Evolutionary conservation across 2,113 vertebrate species (phyloP), one percentile per base, ranked within the genome.

Genomic region (Tragelaphus imberbis): DNA sequence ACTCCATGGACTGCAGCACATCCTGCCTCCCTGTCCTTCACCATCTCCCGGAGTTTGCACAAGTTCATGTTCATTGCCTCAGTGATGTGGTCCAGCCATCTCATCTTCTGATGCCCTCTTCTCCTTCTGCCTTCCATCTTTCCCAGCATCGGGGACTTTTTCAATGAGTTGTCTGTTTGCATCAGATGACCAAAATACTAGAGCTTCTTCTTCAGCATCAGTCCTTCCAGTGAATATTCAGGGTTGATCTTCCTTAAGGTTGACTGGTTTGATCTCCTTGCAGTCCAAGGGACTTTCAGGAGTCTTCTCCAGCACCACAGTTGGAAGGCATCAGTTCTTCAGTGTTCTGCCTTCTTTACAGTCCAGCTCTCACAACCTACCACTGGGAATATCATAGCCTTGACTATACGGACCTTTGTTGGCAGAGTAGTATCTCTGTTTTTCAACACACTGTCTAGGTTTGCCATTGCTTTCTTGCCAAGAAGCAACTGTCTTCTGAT

Each of bases 1-100:
- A 75, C 11, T 5, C n/a, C 36, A 13, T 0, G 36, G 68, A 25
- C 68, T 13, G 16, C 65, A n/a, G 4, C 33, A n/a, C 0, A 0
- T 4, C 63, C 65, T 36, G 36, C n/a, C 68, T 75, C 21, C 19
- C 68, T 75, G 11, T 12, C 68, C 68, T n/a, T 71, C n/a, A 40
- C 68, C 10, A 23, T 71, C n/a, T 71, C 65, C 65, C 10, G 5
- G 68, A 40, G n/a, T 23, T 23, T 12, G 5, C 65, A 36, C 8
- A 68, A 36, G 65, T 19, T 71, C 16, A 10, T 21, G 33, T 36
- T 36, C 65, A 36, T 36, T 71, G 17, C 36, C 2, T 40, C 21
- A 40, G 36, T 13, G 36, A 75, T 25, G 68, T 0, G 5, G 11
- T 40, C 36, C 68, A 75, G 68, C 36, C 36, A 75, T 75, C 68